Percentiles rank a stretch among this genome's conserved stretches.
These are phyloP conservation scores for Caradrina clavipalpis DNA, from an alignment of 2,888 invertebrate species.

Conservation along the genomic window DNA sequence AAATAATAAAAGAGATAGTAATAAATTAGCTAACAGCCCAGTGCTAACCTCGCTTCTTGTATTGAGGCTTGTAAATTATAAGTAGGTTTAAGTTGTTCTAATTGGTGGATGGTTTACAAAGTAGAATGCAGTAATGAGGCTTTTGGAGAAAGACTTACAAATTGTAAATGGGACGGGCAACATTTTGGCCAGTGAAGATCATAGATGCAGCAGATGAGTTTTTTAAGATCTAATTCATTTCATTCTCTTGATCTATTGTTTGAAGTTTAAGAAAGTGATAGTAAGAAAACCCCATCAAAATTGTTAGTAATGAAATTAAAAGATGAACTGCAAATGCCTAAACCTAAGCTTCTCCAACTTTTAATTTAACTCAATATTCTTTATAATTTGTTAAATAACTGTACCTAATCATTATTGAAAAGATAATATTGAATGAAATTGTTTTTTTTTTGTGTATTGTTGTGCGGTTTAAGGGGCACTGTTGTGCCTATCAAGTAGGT, in stretches of 20 bases:
- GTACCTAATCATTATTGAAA: conserved; percentile 1
- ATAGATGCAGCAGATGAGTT: not conserved
- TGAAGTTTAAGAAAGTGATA: conserved; percentile 45
- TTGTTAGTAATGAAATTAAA: conserved; percentile 6
- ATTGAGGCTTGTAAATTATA: conserved; percentile 32
- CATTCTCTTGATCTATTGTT: not conserved
- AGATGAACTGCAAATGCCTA: not conserved
- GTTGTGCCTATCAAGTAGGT: conserved; percentile 2
- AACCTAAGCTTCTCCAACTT: not conserved
- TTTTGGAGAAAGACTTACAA: conserved; percentile 33
- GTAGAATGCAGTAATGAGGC: conserved; percentile 24
- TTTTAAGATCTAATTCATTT: conserved; percentile 7
- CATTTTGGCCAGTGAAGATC: conserved; percentile 13
- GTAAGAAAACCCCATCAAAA: conserved; percentile 46
- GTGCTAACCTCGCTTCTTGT: conserved; percentile 45
- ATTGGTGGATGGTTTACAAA: conserved; percentile 34
- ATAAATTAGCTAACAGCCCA: conserved; percentile 24
- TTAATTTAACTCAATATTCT: conserved; percentile 1
- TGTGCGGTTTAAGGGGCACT: not conserved
- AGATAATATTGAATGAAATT: not conserved
- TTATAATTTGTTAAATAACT: not conserved
- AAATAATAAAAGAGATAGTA: conserved; percentile 77
- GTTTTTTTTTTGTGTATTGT: not conserved
- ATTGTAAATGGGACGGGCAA: conserved; percentile 6
- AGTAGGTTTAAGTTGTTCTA: conserved; percentile 38